Evolutionary conservation across 2,888 invertebrate species (phyloP).

Genomic region (Mythimna vitellina): DNA sequence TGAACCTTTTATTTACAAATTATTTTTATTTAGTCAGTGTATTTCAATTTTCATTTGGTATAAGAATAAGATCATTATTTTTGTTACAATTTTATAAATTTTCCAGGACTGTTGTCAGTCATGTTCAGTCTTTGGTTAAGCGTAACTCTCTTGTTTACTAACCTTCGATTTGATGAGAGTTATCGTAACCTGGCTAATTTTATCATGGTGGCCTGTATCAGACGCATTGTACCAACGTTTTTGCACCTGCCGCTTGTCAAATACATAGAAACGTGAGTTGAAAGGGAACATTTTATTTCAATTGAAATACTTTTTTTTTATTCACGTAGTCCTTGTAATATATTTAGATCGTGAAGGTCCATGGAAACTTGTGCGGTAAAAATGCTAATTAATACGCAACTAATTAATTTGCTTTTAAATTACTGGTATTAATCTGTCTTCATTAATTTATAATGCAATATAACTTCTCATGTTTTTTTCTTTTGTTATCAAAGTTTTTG

Average conservation of each 20-base stretch:
- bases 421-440: not conserved
- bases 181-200: conserved; percentile 84
- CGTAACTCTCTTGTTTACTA: conserved; percentile 68
- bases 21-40: too few species aligned
- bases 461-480: not conserved
- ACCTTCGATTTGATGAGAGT: conserved; percentile 74
- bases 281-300: conserved; percentile 21
- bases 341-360: conserved; percentile 30
- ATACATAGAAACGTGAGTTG: conserved; percentile 68
- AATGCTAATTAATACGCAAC: conserved; percentile 17
- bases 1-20: too few species aligned
- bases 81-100: not conserved
- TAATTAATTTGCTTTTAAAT: conserved; percentile 3
- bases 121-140: conserved; percentile 73
- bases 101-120: conserved; percentile 76
- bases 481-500: conserved; percentile 12
- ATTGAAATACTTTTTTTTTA: conserved; percentile 36
- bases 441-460: conserved; percentile 9
- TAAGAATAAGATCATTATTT: not conserved
- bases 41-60: not conserved
- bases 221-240: conserved; percentile 69
- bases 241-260: conserved; percentile 63
- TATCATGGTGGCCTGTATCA: conserved; percentile 73
- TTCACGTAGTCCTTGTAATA: conserved; percentile 23
- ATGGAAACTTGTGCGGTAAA: conserved; percentile 13